Base-by-base conservation (phyloP, 2,888 invertebrate species). In the Elgonia sp. region DNA sequence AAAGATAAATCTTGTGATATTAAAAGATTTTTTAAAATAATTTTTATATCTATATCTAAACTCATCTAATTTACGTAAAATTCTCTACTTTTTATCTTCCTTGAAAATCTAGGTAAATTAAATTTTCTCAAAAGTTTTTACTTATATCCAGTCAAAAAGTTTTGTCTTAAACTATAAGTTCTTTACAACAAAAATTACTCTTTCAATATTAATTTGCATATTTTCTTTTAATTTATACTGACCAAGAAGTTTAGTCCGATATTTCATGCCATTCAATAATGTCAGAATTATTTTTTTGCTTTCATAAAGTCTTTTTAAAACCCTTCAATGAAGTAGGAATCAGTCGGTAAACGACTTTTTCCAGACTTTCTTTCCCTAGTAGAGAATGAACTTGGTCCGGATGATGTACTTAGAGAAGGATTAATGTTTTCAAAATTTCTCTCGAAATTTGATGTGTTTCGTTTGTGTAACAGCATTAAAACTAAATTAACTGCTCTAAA, bases 301-400 rank as follows among this genome's bases (percentile, higher is more conserved):
- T 53, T 53, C 16, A 53, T 53, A n/a, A 53, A n/a, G 16, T 53
- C 6, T n/a, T 53, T 53, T 53, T 53, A n/a, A 53, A 53, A 7
- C 53, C n/a, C n/a, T 53, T 53, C 53, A 53, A 57, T 57, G 21
- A 20, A 21, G 57, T 57, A 57, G 20, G 57, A 57, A 57, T 57
- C 20, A 57, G 57, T 57, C 20, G 57, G 57, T 57, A 21, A 57
- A 57, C 14, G 57, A 57, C 57, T 57, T 18, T 57, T 57, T 53
- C n/a, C 16, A 53, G n/a, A 53, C 53, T 53, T n/a, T 53, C 53
- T 53, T 6, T n/a, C n/a, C 14, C 2, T 53, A 16, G n/a, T 6
- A 16, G 53, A 53, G 14, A 53, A 53, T 16, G 53, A 53, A 53
- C 16, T 53, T 53, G 53, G n/a, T 53, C 16, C n/a, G 53, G n/a